Base-by-base conservation (phyloP, 92 coral and sea anemone genomes). In the Zoanthus gigantus region DNA sequence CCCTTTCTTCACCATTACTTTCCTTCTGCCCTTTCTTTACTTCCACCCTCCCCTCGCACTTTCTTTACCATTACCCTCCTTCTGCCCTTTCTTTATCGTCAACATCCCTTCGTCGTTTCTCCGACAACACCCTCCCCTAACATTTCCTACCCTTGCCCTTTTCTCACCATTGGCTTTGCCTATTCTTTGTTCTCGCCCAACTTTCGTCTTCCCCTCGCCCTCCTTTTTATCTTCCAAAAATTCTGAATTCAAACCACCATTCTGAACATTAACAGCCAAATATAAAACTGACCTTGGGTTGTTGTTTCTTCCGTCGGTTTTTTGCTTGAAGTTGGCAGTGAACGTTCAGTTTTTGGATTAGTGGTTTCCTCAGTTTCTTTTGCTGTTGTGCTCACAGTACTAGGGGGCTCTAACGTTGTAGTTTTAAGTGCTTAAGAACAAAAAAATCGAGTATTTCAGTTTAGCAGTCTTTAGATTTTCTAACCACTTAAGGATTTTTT, bases 251-350 rank as follows among this genome's bases (percentile, higher is more conserved):
- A 61, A 17, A 61, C 29, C 3, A 31, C 76, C 45, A 3, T 11
- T n/a, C 76, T 12, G 45, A 34, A 34, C 17, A 10, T 4, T 34
- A 15, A 72, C 44, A 52, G 23, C 37, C 16, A 48, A 9, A 15
- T 23, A 28, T 14, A 11, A 1, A 57, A 18, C 82, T 77, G 31
- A 65, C 84, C 84, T 79, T 60, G 16, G 17, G 71, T 57, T 37
- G 56, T 23, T 79, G 30, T 10, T 56, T 79, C 9, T 42, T n/a
- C 84, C 16, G 84, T 79, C 42, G 84, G 72, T 60, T 17, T 56
- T 5, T 16, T 72, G 23, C 31, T 60, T 7, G 84, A 0, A 37
- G 84, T 61, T 4, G 72, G 17, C 13, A 45, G 16, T 32, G 18
- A 28, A 44, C 9, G n/a, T 79, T 79, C 72, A 9, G 84, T 79